Percentiles rank a stretch among this genome's conserved stretches.
Evolutionary conservation across 2,888 invertebrate genomes (phyloP).

Genomic region (Napeogenes inachia): DNA sequence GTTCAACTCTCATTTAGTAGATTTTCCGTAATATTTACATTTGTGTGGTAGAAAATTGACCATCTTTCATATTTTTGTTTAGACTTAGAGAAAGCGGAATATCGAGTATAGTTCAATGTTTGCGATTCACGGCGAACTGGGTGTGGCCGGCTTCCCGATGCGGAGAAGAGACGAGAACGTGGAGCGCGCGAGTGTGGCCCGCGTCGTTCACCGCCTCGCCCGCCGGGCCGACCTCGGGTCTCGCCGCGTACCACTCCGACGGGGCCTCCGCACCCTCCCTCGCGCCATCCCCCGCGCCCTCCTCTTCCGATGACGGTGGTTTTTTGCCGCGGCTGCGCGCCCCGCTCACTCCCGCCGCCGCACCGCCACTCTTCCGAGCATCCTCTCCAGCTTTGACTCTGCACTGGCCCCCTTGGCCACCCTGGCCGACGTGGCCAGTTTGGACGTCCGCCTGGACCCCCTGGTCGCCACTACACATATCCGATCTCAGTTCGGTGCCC

Average conservation of each 20-base stretch:
- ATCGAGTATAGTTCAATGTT: conserved; percentile 90
- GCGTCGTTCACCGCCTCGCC: conserved; percentile 40
- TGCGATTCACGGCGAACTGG: conserved; percentile 80
- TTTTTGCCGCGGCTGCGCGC: conserved; percentile 81
- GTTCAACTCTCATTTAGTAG: conserved; percentile 31
- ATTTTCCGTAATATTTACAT: neutral
- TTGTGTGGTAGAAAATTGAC: neutral
- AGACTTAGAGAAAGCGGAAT: conserved; percentile 96
- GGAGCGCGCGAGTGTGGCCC: conserved; percentile 35
- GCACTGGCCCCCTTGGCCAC: conserved; percentile 75
- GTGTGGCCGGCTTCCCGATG: conserved; percentile 87
- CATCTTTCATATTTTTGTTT: conserved; percentile 32
- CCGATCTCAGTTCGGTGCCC: conserved; percentile 91
- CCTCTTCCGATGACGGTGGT: conserved; percentile 89
- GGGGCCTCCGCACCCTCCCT: conserved; percentile 33
- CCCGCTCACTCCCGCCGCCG: conserved; percentile 80
- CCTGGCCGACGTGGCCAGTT: conserved; percentile 83
- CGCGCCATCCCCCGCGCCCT: conserved; percentile 60
- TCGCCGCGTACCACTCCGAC: conserved; percentile 30
- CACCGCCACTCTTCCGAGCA: conserved; percentile 66
- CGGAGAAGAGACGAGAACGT: conserved; percentile 56
- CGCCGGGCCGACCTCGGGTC: conserved; percentile 64
- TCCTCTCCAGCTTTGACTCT: conserved; percentile 65
- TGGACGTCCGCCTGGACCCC: conserved; percentile 81
- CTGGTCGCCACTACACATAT: conserved; percentile 87